phyloP scores from a whole-genome alignment of 30 jellyfish, hydroid and myxozoan species.

The Clytia hemisphaerica region DNA sequence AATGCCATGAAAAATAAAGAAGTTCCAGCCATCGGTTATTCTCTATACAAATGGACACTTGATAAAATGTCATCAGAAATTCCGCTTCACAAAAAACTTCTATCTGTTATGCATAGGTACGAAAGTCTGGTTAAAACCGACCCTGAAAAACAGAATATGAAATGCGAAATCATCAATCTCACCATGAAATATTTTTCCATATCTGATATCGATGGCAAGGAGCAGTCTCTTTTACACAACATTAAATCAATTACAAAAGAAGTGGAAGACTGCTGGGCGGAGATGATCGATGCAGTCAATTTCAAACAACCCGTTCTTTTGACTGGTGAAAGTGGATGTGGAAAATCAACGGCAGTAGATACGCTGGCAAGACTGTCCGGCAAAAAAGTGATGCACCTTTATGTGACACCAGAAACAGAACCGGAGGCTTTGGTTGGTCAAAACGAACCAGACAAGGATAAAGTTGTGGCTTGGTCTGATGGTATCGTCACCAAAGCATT shows the following conservation, averaged over 20 bases:
- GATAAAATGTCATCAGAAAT: too few species aligned
- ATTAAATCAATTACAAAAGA: background rate
- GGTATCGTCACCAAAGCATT: slow-evolving; percentile 6
- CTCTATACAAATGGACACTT: background rate
- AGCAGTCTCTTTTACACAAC: too few species aligned
- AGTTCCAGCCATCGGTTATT: background rate
- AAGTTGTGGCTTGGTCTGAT: slow-evolving; percentile 5
- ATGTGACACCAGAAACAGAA: slow-evolving; percentile 13
- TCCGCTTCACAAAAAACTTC: too few species aligned
- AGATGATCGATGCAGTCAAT: background rate
- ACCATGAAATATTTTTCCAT: too few species aligned
- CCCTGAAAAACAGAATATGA: background rate
- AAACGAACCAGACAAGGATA: background rate
- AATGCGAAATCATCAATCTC: background rate
- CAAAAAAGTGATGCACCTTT: background rate
- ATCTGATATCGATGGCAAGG: too few species aligned
- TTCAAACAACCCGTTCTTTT: background rate
- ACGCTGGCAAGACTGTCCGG: background rate
- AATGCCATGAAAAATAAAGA: background rate
- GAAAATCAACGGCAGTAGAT: background rate
- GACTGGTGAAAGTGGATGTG: slow-evolving; percentile 11
- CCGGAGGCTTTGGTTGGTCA: slow-evolving; percentile 3
- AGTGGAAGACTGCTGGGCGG: slow-evolving; percentile 1
- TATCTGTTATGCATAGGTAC: too few species aligned
- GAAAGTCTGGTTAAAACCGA: too few species aligned